phyloP scores from a whole-genome alignment of 2,797 vertebrate genomes.

The Chrosomus eos region DNA sequence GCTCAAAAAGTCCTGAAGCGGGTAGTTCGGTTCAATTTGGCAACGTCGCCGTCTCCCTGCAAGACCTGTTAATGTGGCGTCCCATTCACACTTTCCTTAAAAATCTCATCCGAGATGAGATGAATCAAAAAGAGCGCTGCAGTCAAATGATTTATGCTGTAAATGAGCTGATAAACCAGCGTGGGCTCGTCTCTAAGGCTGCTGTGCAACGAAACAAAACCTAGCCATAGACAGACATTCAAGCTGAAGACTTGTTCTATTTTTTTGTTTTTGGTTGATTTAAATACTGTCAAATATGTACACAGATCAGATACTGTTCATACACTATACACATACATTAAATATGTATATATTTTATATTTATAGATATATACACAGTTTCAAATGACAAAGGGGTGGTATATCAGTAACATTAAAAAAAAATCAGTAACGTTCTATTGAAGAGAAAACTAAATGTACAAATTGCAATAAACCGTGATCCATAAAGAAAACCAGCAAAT shows the following conservation, averaged over 20 bases:
- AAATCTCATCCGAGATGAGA: conserved; percentile 12
- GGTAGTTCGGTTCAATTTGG: conserved; percentile 23
- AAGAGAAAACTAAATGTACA: conserved; percentile 63
- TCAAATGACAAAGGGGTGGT: conserved; percentile 61
- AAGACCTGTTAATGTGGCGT: conserved; percentile 22
- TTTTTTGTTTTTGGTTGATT: conserved; percentile 70
- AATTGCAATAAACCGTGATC: conserved; percentile 43
- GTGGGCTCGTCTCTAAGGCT: conserved; percentile 12
- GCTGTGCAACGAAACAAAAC: conserved; percentile 19
- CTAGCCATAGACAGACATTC: conserved; percentile 13
- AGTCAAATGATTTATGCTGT: background rate
- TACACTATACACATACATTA: conserved; percentile 72
- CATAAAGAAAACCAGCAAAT: conserved; percentile 42
- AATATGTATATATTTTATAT: conserved; percentile 69
- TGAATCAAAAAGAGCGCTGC: background rate
- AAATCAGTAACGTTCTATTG: conserved; percentile 67
- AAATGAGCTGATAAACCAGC: conserved; percentile 7
- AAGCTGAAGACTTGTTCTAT: conserved; percentile 28
- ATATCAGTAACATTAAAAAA: conserved; percentile 39
- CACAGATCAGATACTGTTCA: conserved; percentile 69
- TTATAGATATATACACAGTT: conserved; percentile 60
- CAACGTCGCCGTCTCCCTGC: conserved; percentile 6
- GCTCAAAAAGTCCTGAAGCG: conserved; percentile 30
- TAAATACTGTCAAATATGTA: conserved; percentile 74
- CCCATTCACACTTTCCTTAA: conserved; percentile 29